Base-by-base conservation (phyloP, 1,140 invertebrate species). In the Drosophila melanica region DNA sequence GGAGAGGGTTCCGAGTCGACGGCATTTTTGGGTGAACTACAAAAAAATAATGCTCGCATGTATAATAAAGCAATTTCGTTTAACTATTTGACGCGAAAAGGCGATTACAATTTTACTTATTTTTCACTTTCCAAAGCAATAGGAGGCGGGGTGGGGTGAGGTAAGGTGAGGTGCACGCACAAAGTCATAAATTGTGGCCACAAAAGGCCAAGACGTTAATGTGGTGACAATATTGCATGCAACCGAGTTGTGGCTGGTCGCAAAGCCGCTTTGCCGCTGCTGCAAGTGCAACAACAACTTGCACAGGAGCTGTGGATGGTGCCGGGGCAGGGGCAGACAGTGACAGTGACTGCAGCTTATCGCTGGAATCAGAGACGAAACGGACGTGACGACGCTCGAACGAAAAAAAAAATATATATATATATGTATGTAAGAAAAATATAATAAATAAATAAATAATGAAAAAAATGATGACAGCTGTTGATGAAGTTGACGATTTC, bases 171-270 rank as follows among this genome's bases (percentile, higher is more conserved):
- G 41, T 33, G 42, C 81, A 84, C 78, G 81, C 82, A 78, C 63
- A 57, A 45, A 84, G 73, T 90, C 84, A 89, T 89, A 89, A 89
- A 89, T 89, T 84, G 73, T 89, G 69, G 64, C 85, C 85, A 89
- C 85, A 89, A 89, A 89, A 89, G 84, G 84, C 85, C 59, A 82
- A 89, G 84, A 89, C 84, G 84, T 89, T 89, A 87, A 87, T 89
- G 84, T 87, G 84, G 76, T 89, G 84, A 87, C 84, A 87, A 90
- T 87, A 87, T 87, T 90, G 85, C 84, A 87, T 89, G 82, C 82
- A 87, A 78, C 71, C 75, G 75, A 66, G 41, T 75, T 75, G 53
- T 64, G 23, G 60, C 47, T 51, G 57, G 48, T 41, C 60, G 65
- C 72, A 82, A 86, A 85, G 81, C 77, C 7, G 78, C 75, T 80